Evolutionary conservation across 1,140 invertebrate genomes (phyloP), one percentile per base, ranked within the genome.

Genomic region (Amphibalanus amphitrite): DNA sequence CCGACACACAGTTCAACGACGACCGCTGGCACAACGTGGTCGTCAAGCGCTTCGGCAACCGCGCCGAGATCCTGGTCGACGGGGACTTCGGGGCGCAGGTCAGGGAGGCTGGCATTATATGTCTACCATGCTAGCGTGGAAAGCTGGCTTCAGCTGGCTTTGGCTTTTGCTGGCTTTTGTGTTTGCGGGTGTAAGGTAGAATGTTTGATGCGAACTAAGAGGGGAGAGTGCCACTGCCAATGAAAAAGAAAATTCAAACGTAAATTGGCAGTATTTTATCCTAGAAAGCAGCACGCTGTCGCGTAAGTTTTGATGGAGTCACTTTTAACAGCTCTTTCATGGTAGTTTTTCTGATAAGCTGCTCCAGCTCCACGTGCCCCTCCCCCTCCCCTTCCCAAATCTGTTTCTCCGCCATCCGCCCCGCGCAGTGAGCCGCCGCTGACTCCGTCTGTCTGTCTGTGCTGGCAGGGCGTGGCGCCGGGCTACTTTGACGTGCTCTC

Each of bases 21-120:
- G 92, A 93, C 3, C 84, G 86, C 74, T 97, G 94, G 94, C 94
- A 97, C 81, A 86, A 89, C 75, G 87, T 94, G 67, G 84, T 86
- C 33, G 80, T 96, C 67, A 88, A 94, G 79, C 82, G 93, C 29
- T 86, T 89, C 59, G 87, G 90, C 1, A 90, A 88, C 74, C 86
- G 81, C 73, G 91, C 89, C 13, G 85, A 88, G 64, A 79, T 97
- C 0, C 86, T 84, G 0, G 84, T 96, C 0, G 92, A 97, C 79
- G 85, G 86, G 20, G 87, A 86, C 67, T 86, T 90, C 78, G 84
- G 87, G 1, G 88, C 88, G 13, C 88, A 91, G 64, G 64, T 65
- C 10, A 65, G 25, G 13, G 25, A 15, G 13, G 13, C 25, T 25
- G 13, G 47, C 47, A 15, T 59, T 13, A 59, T 15, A 25, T 15